These are phyloP conservation scores for Molanna angustata DNA, from an alignment of 2,888 invertebrate species.

Conservation along the genomic window DNA sequence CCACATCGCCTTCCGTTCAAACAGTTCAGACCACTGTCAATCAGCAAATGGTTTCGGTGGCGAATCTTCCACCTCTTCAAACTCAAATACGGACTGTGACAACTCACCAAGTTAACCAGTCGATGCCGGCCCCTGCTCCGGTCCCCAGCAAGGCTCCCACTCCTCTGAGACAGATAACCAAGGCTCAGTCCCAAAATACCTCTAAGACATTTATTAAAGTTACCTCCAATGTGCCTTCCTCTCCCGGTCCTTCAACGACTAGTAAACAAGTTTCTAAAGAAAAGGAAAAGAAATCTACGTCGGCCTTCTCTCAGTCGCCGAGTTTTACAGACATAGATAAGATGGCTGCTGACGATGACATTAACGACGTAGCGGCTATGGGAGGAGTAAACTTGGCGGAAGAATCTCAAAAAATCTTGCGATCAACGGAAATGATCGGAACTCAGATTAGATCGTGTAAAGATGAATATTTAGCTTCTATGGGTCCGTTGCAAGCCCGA, in stretches of 20 bases:
- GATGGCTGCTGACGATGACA: slow-evolving; percentile 86
- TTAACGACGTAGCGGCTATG: slow-evolving; percentile 99
- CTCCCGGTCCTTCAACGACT: slow-evolving; percentile 14
- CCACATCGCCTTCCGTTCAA: slow-evolving; percentile 15
- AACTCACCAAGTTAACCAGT: slow-evolving; percentile 51
- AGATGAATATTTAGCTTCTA: slow-evolving; percentile 84
- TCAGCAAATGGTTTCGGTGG: slow-evolving; percentile 3
- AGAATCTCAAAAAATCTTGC: slow-evolving; percentile 91
- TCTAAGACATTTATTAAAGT: slow-evolving; percentile 30
- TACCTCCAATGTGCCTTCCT: slow-evolving; percentile 17
- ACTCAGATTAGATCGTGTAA: slow-evolving; percentile 88
- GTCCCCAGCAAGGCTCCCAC: slow-evolving; percentile 16
- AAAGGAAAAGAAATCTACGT: slow-evolving; percentile 23
- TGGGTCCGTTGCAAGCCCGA: slow-evolving; percentile 72
- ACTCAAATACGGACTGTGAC: slow-evolving; percentile 59
- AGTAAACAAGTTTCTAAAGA: slow-evolving; percentile 18
- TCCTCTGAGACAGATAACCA: slow-evolving; percentile 24
- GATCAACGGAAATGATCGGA: slow-evolving; percentile 85
- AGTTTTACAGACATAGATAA: slow-evolving; percentile 49
- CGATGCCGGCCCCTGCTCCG: slow-evolving; percentile 48
- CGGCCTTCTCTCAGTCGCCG: slow-evolving; percentile 36
- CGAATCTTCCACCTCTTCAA: slow-evolving; percentile 10
- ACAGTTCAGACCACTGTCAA: slow-evolving; percentile 9
- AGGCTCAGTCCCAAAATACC: slow-evolving; percentile 24
- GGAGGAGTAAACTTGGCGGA: slow-evolving; percentile 97